Evolutionary conservation across 2,113 vertebrate genomes (phyloP), one percentile per base, ranked within the genome.

Genomic region (Lucifuga dentata): DNA sequence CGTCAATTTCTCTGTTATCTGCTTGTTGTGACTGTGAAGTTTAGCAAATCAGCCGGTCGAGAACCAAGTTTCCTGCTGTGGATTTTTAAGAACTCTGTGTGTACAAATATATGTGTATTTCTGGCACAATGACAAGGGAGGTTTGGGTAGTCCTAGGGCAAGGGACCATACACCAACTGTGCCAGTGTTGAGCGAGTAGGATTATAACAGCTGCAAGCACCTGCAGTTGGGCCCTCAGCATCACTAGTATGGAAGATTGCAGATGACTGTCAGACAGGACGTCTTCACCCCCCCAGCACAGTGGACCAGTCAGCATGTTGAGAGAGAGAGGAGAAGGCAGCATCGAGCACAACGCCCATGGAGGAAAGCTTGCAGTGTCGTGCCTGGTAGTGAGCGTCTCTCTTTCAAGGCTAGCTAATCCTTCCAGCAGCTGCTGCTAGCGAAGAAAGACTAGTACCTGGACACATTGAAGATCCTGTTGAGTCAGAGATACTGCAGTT

Each of bases 391-490:
- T 95, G 91, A 96, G 95, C 93, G 88, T 89, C 95, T 92, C 92
- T 79, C 80, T 83, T 84, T 92, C 90, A 87, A 95, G 93, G 93
- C 94, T 97, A 98, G 95, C 96, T 96, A 95, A 95, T 94, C 92
- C 92, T 88, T 88, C 90, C 85, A 91, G 92, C 94, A 94, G 92
- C 94, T 93, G 94, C 93, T 77, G 93, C 94, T 96, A 94, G 93
- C 92, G 93, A 97, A 97, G 95, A 95, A 95, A 96, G 95, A 93
- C 94, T 97, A 97, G 94, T 94, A 91, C 95, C 95, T 92, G 94
- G 94, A 95, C 93, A 90, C 85, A 91, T 73, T 95, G 95, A 94
- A 95, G 86, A 74, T 92, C 94, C 94, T 90, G 93, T 94, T 96
- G 92, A 96, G 94, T 94, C 93, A 94, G 95, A 96, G 94, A 93